These are phyloP conservation scores for Microcebus lehilahytsara DNA, from an alignment of 2,113 vertebrate species.

Conservation along the genomic window DNA sequence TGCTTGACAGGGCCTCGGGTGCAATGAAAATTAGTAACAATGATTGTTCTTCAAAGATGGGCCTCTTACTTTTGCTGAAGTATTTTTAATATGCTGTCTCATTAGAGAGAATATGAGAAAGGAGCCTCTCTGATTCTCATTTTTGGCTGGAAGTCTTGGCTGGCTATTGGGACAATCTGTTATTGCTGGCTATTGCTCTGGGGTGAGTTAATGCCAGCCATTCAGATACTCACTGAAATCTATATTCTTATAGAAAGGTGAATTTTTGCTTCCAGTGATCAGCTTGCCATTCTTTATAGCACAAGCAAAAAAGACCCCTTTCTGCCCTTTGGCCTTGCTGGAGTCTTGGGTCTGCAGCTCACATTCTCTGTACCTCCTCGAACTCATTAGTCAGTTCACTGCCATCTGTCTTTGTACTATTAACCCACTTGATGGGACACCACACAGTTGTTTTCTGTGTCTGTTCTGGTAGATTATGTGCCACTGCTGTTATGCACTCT, in stretches of 20 bases:
- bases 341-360: neutral
- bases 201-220: constrained; percentile 30
- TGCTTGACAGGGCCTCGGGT: neutral
- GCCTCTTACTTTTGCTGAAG: constrained; percentile 36
- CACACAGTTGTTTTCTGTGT: constrained; percentile 17
- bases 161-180: constrained; percentile 60
- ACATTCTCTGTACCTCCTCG: neutral
- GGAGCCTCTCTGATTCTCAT: constrained; percentile 36
- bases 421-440: constrained; percentile 24
- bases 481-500: neutral
- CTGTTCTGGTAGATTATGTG: constrained; percentile 2
- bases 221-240: constrained; percentile 7
- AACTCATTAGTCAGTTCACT: neutral
- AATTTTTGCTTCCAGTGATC: constrained; percentile 40
- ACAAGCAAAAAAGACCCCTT: constrained; percentile 21
- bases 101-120: constrained; percentile 50
- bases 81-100: constrained; percentile 51
- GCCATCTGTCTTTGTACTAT: constrained; percentile 45
- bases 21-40: constrained; percentile 10
- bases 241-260: neutral
- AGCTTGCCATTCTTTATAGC: constrained; percentile 45
- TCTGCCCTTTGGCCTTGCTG: neutral
- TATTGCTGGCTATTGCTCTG: constrained; percentile 55
- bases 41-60: neutral
- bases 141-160: constrained; percentile 69